Evolutionary conservation across 2,888 invertebrate species (phyloP).

Genomic region (Caenorhabditis japonica): DNA sequence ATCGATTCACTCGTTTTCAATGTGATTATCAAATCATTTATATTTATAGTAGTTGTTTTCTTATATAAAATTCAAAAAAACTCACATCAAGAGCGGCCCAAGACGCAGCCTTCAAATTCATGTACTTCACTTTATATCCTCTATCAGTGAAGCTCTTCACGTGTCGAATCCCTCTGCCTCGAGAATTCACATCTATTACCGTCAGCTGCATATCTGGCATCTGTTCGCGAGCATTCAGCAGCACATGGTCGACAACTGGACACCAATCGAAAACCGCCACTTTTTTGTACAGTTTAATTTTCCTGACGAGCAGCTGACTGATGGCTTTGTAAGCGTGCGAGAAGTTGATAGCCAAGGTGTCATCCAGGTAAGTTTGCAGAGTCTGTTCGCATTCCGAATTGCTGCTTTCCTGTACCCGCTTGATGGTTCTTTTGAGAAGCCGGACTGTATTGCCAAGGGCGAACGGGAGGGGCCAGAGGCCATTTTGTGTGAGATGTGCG

Average conservation of each 20-base stretch:
- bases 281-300: slow-evolving; percentile 32
- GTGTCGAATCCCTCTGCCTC: slow-evolving; percentile 56
- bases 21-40: too few species aligned
- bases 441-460: slow-evolving; percentile 72
- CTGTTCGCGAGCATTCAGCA: slow-evolving; percentile 29
- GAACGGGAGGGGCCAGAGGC: slow-evolving; percentile 68
- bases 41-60: too few species aligned
- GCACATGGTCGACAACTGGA: slow-evolving; percentile 62
- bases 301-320: slow-evolving; percentile 19
- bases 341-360: slow-evolving; percentile 56
- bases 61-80: slow-evolving; percentile 3
- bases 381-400: slow-evolving; percentile 10
- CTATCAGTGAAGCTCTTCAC: slow-evolving; percentile 54
- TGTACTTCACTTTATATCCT: slow-evolving; percentile 61
- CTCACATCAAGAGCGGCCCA: slow-evolving; percentile 50
- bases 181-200: slow-evolving; percentile 57
- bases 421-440: slow-evolving; percentile 66
- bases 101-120: slow-evolving; percentile 58
- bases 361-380: slow-evolving; percentile 45
- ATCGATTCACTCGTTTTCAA: too few species aligned
- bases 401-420: slow-evolving; percentile 26
- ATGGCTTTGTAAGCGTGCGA: slow-evolving; percentile 26
- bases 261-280: slow-evolving; percentile 57
- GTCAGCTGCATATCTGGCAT: slow-evolving; percentile 27
- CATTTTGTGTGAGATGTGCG: slow-evolving; percentile 60